Conservation (phyloP, 2,888 invertebrate species). For the Amitus sp. region DNA sequence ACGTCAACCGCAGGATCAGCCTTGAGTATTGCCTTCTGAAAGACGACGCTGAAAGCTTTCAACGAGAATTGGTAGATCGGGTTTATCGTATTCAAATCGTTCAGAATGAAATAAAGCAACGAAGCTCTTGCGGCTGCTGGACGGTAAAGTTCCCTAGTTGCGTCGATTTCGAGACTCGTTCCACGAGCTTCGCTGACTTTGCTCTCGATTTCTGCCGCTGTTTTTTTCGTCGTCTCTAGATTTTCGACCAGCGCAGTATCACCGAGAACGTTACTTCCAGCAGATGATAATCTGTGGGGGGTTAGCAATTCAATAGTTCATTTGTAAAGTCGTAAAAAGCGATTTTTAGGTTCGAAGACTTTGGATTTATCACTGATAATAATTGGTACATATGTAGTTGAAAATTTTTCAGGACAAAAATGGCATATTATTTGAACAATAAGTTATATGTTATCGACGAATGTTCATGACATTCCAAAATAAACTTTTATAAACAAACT, state of each 20-base stretch:
- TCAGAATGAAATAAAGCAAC: conserved; percentile 92
- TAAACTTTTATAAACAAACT: no score
- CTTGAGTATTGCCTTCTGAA: conserved; percentile 93
- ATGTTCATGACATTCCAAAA: no score
- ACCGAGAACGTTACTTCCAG: conserved; percentile 92
- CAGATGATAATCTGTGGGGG: conserved; percentile 87
- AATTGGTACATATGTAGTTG: no score
- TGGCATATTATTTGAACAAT: no score
- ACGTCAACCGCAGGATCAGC: conserved; percentile 87
- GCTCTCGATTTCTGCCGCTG: conserved; percentile 93
- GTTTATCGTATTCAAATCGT: conserved; percentile 95
- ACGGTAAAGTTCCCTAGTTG: conserved; percentile 87
- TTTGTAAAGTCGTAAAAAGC: no score
- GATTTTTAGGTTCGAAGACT: no score
- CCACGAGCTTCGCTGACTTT: conserved; percentile 94
- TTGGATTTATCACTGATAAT: no score
- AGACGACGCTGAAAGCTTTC: conserved; percentile 97
- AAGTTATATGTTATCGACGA: no score
- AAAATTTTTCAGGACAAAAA: no score
- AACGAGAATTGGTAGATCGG: conserved; percentile 97
- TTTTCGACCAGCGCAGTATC: conserved; percentile 96
- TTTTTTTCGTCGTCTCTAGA: conserved; percentile 94
- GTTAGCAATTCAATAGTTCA: no score
- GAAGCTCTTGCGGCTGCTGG: conserved; percentile 94
- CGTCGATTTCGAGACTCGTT: conserved; percentile 92